Evolutionary conservation across 1,140 invertebrate genomes (phyloP), one percentile per base, ranked within the genome.

Genomic region (Drosophila saltans): DNA sequence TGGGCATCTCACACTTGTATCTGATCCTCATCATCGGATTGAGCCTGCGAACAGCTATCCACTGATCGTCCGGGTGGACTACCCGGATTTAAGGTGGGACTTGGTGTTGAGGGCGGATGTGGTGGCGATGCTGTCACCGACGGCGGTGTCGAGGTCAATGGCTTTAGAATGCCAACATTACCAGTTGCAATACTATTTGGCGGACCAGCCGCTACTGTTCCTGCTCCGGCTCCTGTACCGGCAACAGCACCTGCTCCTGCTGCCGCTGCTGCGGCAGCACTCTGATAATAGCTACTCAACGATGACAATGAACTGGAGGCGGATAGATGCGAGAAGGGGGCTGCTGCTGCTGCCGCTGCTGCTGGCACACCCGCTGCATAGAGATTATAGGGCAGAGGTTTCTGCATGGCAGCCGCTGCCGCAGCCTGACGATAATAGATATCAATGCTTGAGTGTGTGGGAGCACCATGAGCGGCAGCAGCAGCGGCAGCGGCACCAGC

Each of bases 311-410:
- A 92, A 66, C 85, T 92, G 61, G 92, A 92, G 61, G 92, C 92
- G 52, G 92, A 91, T 3, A 92, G 78, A 75, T 92, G 92, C 1
- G 91, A 82, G 66, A 92, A 92, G 26, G 91, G 91, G 6, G 91
- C 66, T 2, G 85, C 69, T 6, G 78, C 73, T 9, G 28, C 81
- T 26, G 91, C 66, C 1, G 85, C 69, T 6, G 78, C 73, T 9
- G 28, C 81, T 26, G 91, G 91, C 39, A 92, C 91, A 2, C 92
- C 91, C 21, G 92, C 71, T 16, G 57, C 83, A 67, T 92, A 92
- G 0, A 92, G 74, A 72, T 97, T 94, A 93, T 97, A 98, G 40
- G 97, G 96, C 91, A 98, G 93, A 45, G 95, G 98, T 94, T 96
- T 99, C 93, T 97, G 98, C 86, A 98, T 94, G 10, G 92, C 92